Conservation (phyloP, 2,113 vertebrate genomes). For the Stigmatopora nigra region DNA sequence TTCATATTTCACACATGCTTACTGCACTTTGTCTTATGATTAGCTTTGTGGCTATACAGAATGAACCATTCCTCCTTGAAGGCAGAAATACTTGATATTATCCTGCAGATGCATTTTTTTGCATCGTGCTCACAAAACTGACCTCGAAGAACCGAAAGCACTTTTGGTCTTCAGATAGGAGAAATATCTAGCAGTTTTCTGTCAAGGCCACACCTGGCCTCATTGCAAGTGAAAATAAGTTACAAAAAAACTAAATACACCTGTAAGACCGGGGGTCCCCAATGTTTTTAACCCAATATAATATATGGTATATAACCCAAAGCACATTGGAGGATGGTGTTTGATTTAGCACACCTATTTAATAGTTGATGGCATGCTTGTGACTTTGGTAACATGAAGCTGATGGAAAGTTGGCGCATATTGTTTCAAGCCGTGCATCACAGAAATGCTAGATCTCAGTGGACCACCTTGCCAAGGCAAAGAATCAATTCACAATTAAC, state of each 20-base stretch:
- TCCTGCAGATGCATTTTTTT: not conserved
- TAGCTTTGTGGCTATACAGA: not conserved
- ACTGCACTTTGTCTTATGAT: not conserved
- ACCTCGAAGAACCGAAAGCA: not conserved
- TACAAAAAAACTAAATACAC: not conserved
- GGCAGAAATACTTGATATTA: not conserved
- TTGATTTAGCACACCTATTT: conserved; percentile 39
- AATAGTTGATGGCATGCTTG: conserved; percentile 62
- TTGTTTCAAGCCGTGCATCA: conserved; percentile 39
- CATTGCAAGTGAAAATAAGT: not conserved
- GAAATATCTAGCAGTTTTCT: not conserved
- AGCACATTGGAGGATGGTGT: conserved; percentile 20
- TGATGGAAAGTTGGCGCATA: conserved; percentile 46
- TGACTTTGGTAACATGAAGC: conserved; percentile 53
- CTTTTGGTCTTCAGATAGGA: not conserved
- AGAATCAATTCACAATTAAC: conserved; percentile 1
- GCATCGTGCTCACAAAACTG: not conserved
- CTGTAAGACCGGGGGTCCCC: not conserved
- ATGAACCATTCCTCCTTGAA: not conserved
- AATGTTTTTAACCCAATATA: too few relatives aligned
- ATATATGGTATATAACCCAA: not conserved
- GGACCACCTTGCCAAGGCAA: not conserved
- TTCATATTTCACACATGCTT: not conserved
- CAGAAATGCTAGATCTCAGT: conserved; percentile 9
- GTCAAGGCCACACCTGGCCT: not conserved